Evolutionary conservation across 1,140 invertebrate species (phyloP).

Genomic region (Leguminivora glycinivorella): DNA sequence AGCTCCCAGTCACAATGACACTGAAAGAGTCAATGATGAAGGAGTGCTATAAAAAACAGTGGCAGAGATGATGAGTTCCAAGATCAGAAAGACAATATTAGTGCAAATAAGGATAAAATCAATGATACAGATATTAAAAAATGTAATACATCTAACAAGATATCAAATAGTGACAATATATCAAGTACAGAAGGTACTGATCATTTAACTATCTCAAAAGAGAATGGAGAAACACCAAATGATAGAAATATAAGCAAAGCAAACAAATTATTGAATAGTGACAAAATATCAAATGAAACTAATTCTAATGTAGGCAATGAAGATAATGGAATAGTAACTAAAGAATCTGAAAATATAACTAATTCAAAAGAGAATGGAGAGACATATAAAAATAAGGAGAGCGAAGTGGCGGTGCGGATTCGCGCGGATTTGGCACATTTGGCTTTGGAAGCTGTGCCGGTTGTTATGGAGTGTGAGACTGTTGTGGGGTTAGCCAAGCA

Average conservation of each 20-base stretch:
- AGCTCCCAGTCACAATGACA: not conserved
- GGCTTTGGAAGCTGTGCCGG: constrained; percentile 80
- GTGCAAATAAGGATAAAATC: no score
- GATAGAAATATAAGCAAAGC: no score
- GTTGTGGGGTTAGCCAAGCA: constrained; percentile 91
- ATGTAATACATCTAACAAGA: no score
- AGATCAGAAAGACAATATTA: no score
- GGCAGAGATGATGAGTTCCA: not conserved
- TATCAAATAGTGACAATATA: not conserved
- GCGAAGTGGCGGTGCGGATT: constrained; percentile 80
- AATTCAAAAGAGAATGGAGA: not conserved
- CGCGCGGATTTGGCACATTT: constrained; percentile 88
- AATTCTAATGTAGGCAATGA: not conserved
- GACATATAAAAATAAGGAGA: constrained; percentile 28
- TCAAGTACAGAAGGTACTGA: not conserved
- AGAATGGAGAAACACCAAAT: not conserved
- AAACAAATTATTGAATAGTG: not conserved
- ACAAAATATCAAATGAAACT: not conserved
- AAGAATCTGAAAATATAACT: not conserved
- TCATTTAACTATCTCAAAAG: not conserved
- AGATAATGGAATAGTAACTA: not conserved
- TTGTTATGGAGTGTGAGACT: constrained; percentile 44
- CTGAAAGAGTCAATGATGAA: no score
- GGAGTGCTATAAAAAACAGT: no score
- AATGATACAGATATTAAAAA: no score